Percentiles rank a stretch among this genome's conserved stretches.
Conservation (phyloP, 2,888 invertebrate species). For the Trachelus stipa region DNA sequence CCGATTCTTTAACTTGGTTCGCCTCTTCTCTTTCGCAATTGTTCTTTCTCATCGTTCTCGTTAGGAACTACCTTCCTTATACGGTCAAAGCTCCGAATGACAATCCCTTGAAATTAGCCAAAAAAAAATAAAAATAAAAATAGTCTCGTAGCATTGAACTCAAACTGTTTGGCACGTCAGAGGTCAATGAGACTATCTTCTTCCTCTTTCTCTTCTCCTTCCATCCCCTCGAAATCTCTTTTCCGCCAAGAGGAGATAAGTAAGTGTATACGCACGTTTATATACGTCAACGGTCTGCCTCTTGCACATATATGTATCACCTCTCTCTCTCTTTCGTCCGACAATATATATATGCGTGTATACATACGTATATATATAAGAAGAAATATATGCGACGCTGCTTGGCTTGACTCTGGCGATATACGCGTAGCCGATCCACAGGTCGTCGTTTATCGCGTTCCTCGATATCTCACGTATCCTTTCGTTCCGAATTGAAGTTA, state of each 20-base stretch:
- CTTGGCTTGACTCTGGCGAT: not conserved
- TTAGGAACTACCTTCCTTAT: not conserved
- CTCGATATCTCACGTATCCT: not conserved
- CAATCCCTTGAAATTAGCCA: too few species aligned
- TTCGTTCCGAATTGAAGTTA: not conserved
- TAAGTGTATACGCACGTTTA: not conserved
- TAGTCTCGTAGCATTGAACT: not conserved
- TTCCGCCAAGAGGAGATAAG: not conserved
- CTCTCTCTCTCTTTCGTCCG: not conserved
- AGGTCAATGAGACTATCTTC: constrained; percentile 17
- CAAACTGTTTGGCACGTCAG: constrained; percentile 3
- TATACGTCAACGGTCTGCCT: not conserved
- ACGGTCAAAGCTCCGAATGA: too few species aligned
- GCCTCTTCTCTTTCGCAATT: not conserved
- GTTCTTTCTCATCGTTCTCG: not conserved
- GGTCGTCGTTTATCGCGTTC: not conserved
- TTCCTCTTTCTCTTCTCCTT: not conserved
- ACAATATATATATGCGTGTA: too few species aligned
- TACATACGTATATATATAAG: not conserved
- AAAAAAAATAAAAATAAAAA: not conserved
- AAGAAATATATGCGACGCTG: not conserved
- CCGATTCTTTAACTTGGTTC: not conserved
- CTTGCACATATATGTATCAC: not conserved
- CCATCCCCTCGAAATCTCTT: not conserved
- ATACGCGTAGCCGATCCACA: constrained; percentile 3